Base-by-base conservation (phyloP, 2,888 invertebrate species). In the Pseudococcus longispinus region DNA sequence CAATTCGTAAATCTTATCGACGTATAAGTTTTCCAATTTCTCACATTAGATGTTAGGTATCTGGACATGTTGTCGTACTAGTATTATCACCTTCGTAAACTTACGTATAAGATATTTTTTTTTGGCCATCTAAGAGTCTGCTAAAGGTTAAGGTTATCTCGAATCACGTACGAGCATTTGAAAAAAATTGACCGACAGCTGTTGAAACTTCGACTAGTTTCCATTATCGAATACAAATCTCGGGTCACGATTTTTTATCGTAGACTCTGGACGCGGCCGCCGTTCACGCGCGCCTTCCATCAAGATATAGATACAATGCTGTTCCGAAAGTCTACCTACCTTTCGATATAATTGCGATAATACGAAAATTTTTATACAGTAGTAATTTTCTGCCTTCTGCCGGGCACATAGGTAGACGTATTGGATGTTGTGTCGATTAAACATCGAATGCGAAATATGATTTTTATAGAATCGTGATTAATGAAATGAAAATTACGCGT, bases 131-230 rank as follows among this genome's bases (percentile, higher is more conserved):
- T 60, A 23, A 60, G 23, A 60, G 60, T 20, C 26, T 1, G 29
- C 32, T 5, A 80, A 80, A 80, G 77, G 77, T 80, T 80, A 80
- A 80, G 77, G 77, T 42, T 42, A 80, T 11, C 23, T 80, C 42
- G 42, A 3, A 80, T 80, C 77, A 80, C 77, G 77, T 80, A 80
- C 77, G 29, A 80, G 20, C 77, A 80, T 80, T 80, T 20, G 42
- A 80, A 20, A 70, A 80, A 80, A 37, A 80, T 80, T 80, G 77
- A 80, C 77, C 77, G 77, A 80, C 77, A 80, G 77, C 77, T 80
- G 77, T 80, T 80, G 77, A 80, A 80, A 80, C 77, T 80, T 80
- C 23, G 77, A 80, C 77, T 80, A 42, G 77, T 70, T 37, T 80
- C 77, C 42, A 80, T 80, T 80, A 80, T 80, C 42, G 77, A 80